Evolutionary conservation across 2,888 invertebrate genomes (phyloP).

Genomic region (Brachypterus glaber): DNA sequence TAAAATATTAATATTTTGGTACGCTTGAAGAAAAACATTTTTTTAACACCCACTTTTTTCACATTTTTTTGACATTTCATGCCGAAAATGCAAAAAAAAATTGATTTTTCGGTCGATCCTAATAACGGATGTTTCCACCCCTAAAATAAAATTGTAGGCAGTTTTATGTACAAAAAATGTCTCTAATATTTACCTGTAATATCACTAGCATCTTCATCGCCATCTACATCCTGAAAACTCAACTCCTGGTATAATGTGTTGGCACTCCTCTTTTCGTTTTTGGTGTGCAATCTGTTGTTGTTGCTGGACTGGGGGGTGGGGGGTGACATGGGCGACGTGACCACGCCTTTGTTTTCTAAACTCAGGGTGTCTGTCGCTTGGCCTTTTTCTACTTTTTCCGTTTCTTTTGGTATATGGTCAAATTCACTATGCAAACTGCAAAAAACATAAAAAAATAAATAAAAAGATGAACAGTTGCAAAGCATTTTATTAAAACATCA

Average conservation of each 20-base stretch:
- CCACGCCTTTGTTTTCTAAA: slow-evolving; percentile 40
- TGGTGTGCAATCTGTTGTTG: slow-evolving; percentile 56
- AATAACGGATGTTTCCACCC: too few relatives aligned
- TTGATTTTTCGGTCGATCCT: too few relatives aligned
- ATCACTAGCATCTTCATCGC: slow-evolving; percentile 80
- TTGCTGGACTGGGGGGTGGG: slow-evolving; percentile 38
- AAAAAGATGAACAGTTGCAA: too few relatives aligned
- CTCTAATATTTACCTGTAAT: slow-evolving; percentile 71
- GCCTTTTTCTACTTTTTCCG: slow-evolving; percentile 36
- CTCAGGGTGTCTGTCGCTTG: slow-evolving; percentile 39
- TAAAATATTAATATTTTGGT: too few relatives aligned
- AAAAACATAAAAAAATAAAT: too few relatives aligned
- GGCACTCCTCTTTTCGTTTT: slow-evolving; percentile 77
- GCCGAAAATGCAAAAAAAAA: too few relatives aligned
- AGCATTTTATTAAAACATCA: too few relatives aligned
- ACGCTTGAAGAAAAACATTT: too few relatives aligned
- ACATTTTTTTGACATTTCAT: too few relatives aligned
- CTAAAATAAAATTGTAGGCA: too few relatives aligned
- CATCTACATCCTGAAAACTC: slow-evolving; percentile 78
- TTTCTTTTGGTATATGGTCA: slow-evolving; percentile 32
- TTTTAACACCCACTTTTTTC: too few relatives aligned
- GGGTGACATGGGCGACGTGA: slow-evolving; percentile 40
- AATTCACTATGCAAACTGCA: slow-evolving; percentile 36
- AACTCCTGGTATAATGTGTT: slow-evolving; percentile 91
- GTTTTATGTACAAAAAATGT: too few relatives aligned